Conservation (phyloP, 2,888 invertebrate genomes). For the Diploptera punctata region DNA sequence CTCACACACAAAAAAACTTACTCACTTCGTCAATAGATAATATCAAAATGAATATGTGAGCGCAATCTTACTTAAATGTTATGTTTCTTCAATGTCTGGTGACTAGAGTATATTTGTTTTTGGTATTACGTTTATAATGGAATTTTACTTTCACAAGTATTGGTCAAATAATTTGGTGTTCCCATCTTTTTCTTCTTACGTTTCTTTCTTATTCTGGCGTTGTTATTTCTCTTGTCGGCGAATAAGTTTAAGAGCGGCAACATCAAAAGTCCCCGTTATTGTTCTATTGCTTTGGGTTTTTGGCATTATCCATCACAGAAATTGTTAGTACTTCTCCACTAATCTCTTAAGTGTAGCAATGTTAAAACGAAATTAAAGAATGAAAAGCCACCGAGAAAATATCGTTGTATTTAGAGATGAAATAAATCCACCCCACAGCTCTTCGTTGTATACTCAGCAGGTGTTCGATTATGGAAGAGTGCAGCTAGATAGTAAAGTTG, state of each 20-base stretch:
- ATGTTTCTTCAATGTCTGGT: no score
- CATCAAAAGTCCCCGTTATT: constrained; percentile 40
- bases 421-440: not conserved
- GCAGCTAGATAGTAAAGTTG: not conserved
- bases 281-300: constrained; percentile 39
- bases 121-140: no score
- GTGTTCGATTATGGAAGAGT: not conserved
- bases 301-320: constrained; percentile 32
- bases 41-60: constrained; percentile 1
- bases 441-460: constrained; percentile 12
- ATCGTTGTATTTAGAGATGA: not conserved
- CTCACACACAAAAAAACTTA: constrained; percentile 19
- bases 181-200: constrained; percentile 36
- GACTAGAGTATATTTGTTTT: no score
- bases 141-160: no score
- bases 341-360: no score
- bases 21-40: not conserved
- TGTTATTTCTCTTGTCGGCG: constrained; percentile 34
- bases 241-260: constrained; percentile 32
- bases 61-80: not conserved
- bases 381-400: not conserved
- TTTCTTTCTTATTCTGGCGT: constrained; percentile 35
- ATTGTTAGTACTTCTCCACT: not conserved
- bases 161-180: not conserved
- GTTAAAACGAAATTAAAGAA: not conserved